phyloP scores from a whole-genome alignment of 2,888 invertebrate genomes.

The Lasius platythorax region DNA sequence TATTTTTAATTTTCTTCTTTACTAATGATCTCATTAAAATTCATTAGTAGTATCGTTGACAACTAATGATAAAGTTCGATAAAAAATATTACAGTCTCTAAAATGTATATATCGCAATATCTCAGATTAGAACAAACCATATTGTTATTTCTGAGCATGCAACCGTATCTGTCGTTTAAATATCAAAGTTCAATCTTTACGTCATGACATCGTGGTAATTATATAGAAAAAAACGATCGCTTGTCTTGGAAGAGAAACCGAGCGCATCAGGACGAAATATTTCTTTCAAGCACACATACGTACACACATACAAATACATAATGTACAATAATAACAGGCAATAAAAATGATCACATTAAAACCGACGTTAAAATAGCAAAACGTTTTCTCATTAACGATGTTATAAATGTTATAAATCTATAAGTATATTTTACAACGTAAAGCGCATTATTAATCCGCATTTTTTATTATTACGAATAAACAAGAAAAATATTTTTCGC shows the following conservation, averaged over 20 bases:
- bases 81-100: not conserved
- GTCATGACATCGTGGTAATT: conserved; percentile 12
- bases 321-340: not conserved
- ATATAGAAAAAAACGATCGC: not conserved
- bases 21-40: not conserved
- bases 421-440: not conserved
- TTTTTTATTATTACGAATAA: not conserved
- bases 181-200: conserved; percentile 34
- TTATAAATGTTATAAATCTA: not conserved
- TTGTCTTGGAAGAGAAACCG: not conserved
- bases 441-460: not conserved
- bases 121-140: not conserved
- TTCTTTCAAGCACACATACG: not conserved
- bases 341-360: not conserved
- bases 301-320: not conserved
- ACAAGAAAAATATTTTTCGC: not conserved
- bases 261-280: not conserved
- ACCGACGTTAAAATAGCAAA: not conserved
- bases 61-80: not conserved
- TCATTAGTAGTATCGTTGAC: not conserved
- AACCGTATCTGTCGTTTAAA: not conserved
- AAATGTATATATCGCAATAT: not conserved
- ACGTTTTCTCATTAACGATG: not conserved
- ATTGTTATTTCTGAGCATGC: not conserved
- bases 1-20: not conserved